Evolutionary conservation across 2,888 invertebrate genomes (phyloP).

Genomic region (Cantharis lateralis): DNA sequence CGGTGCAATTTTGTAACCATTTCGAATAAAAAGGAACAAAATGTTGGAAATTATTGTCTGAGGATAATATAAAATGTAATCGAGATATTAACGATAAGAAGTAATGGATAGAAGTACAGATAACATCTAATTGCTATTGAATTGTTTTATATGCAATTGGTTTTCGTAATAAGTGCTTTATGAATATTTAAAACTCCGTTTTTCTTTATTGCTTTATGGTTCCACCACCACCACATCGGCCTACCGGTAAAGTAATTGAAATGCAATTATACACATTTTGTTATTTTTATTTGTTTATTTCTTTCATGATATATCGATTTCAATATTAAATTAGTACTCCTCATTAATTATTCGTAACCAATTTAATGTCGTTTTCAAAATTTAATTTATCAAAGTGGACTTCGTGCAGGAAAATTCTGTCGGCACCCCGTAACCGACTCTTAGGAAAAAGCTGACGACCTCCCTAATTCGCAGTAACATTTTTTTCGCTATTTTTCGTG

Average conservation of each 20-base stretch:
- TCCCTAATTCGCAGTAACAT: not conserved
- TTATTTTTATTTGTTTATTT: not conserved
- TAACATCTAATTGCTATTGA: slow-evolving; percentile 29
- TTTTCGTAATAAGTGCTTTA: slow-evolving; percentile 26
- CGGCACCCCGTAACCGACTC: not conserved
- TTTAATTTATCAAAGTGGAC: not conserved
- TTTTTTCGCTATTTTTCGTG: not conserved
- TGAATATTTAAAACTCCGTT: slow-evolving; percentile 25
- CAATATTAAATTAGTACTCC: not conserved
- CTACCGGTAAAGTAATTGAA: slow-evolving; percentile 21
- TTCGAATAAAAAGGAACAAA: not conserved
- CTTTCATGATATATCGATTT: slow-evolving; percentile 1
- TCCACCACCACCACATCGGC: not conserved
- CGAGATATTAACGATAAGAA: slow-evolving; percentile 21
- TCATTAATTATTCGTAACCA: not conserved
- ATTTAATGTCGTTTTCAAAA: not conserved
- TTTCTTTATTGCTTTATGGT: slow-evolving; percentile 24
- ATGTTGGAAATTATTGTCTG: not conserved
- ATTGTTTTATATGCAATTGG: slow-evolving; percentile 29
- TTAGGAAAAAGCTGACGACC: not conserved
- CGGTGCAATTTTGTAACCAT: not conserved
- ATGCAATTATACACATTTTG: slow-evolving; percentile 16
- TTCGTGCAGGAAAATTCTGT: not conserved
- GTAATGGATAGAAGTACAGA: slow-evolving; percentile 31
- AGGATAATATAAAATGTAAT: slow-evolving; percentile 28